Base-by-base conservation (phyloP, 2,797 vertebrate genomes). In the Poeciliopsis gracilis region DNA sequence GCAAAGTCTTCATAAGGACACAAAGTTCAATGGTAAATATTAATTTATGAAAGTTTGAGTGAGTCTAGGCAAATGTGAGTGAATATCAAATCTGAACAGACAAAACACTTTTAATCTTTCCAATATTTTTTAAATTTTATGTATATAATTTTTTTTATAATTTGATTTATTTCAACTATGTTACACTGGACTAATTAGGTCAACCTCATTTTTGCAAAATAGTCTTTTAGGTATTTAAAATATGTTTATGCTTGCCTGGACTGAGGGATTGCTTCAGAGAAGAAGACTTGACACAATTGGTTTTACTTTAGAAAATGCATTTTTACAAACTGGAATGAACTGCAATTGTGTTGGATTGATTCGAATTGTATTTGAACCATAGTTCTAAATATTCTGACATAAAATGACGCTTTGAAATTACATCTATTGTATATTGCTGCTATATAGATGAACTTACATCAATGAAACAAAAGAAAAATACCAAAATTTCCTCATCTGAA, bases 401-500 rank as follows among this genome's bases (percentile, higher is more conserved):
- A 6, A 70, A 45, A n/a, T n/a, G 1, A 70, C 45, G 3, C 41
- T 70, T 43, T 69, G 2, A 43, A 41, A 43, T n/a, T 13, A 43
- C 38, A 69, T 69, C 41, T 16, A 38, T 46, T 16, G 12, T 15
- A 45, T n/a, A 45, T 28, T 45, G 67, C n/a, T 45, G 25, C 12
- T 28, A 70, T 70, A 45, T 70, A 15, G 45, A 16, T 28, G 2
- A 46, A 45, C 1, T 25, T 5, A 41, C 20, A 43, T 69, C 0
- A 9, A 9, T 69, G 23, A 70, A 45, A 70, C n/a, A 15, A 70
- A 3, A 46, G 15, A 16, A 30, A 25, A 25, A 36, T 18, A 45
- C 45, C 12, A 3, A n/a, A n/a, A 84, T 46, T 43, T 13, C n/a
- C 12, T 45, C n/a, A 16, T 43, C 15, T 84, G 61, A 81, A 69